phyloP scores from a whole-genome alignment of 2,797 vertebrate genomes.

The Coregonus ussuriensis region DNA sequence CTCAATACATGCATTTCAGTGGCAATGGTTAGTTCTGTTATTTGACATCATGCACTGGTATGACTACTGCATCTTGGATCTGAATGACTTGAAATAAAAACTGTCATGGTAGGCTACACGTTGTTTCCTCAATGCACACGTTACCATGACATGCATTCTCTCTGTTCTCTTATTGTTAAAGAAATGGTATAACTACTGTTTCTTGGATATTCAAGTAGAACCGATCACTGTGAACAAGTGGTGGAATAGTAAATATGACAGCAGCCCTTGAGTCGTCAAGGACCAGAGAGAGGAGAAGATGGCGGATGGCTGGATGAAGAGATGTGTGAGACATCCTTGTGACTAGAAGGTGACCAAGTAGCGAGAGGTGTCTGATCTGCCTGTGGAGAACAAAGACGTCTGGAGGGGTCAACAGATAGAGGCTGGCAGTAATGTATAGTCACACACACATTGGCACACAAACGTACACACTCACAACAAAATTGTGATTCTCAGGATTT shows the following conservation, averaged over 20 bases:
- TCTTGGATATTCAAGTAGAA: neutral
- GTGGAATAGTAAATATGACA: neutral
- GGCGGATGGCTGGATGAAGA: neutral
- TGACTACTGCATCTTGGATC: neutral
- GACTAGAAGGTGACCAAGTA: neutral
- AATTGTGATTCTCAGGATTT: too few relatives aligned
- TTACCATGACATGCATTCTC: neutral
- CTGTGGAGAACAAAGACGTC: neutral
- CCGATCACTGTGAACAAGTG: neutral
- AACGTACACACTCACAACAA: too few relatives aligned
- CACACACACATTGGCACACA: too few relatives aligned
- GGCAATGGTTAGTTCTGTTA: neutral
- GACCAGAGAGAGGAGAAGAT: neutral
- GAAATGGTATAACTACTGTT: neutral
- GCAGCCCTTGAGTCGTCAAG: neutral
- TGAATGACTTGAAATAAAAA: neutral
- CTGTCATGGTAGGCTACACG: neutral
- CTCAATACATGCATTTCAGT: neutral
- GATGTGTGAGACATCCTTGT: neutral
- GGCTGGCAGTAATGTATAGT: neutral
- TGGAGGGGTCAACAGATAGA: neutral
- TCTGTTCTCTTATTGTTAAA: neutral
- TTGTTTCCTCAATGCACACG: neutral
- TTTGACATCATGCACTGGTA: neutral
- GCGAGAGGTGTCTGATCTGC: neutral